phyloP scores from a whole-genome alignment of 2,888 invertebrate species.

The Geotrupes spiniger region DNA sequence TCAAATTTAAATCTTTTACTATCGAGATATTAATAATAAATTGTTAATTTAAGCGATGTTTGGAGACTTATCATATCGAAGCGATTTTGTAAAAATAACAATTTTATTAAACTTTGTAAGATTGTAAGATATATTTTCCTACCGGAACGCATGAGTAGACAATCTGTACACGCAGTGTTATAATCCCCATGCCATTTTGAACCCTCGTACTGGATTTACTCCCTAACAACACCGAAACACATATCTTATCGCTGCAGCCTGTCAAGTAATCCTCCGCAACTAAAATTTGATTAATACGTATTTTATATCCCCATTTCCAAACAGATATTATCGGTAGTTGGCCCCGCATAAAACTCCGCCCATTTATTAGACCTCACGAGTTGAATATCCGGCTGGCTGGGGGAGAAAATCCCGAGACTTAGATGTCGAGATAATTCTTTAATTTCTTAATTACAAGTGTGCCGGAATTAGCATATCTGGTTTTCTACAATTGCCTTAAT shows the following conservation, averaged over 20 bases:
- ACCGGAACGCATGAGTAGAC: conserved; percentile 1
- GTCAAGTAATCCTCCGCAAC: conserved; percentile 41
- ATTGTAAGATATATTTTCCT: too few relatives aligned
- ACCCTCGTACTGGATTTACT: conserved; percentile 15
- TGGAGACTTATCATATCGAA: too few relatives aligned
- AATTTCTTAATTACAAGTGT: conserved; percentile 29
- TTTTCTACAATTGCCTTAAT: conserved; percentile 23
- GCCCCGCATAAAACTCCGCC: conserved; percentile 7
- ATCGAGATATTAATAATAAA: too few relatives aligned
- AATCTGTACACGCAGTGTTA: conserved; percentile 2
- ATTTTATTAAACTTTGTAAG: too few relatives aligned
- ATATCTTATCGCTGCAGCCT: conserved; percentile 38
- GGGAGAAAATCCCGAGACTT: too few relatives aligned
- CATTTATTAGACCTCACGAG: conserved; percentile 12
- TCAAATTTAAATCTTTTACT: too few relatives aligned
- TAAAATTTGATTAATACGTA: conserved; percentile 45
- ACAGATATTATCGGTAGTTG: conserved; percentile 31
- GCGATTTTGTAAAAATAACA: too few relatives aligned
- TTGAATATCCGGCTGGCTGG: too few relatives aligned
- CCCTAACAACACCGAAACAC: conserved; percentile 10
- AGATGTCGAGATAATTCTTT: conserved; percentile 21
- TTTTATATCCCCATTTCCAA: conserved; percentile 34
- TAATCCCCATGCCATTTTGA: conserved; percentile 16
- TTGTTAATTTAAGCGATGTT: too few relatives aligned
- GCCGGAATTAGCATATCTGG: conserved; percentile 26